These are phyloP conservation scores for Lycodopsis pacificus DNA, from an alignment of 2,797 vertebrate species.

Conservation along the genomic window DNA sequence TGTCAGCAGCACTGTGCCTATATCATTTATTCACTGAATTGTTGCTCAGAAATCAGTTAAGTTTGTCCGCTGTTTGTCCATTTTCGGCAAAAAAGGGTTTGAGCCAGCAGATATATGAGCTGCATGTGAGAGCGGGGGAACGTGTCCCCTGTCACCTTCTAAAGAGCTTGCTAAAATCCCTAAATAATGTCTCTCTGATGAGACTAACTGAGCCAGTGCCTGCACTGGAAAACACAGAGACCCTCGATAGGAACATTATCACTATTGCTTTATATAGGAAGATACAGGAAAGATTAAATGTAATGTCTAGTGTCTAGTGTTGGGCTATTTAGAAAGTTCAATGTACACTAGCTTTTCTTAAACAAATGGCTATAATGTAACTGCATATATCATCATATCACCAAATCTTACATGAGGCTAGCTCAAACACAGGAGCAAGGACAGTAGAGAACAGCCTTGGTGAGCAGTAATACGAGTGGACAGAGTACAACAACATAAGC, in stretches of 20 bases:
- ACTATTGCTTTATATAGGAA: conserved; percentile 13
- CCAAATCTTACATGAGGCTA: conserved; percentile 10
- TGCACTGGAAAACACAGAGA: conserved; percentile 48
- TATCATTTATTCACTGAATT: conserved; percentile 22
- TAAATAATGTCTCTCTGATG: conserved; percentile 57
- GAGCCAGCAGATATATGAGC: conserved; percentile 63
- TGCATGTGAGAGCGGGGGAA: conserved; percentile 40
- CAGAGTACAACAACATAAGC: conserved; percentile 51
- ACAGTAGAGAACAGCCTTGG: conserved; percentile 14
- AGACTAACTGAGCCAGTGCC: conserved; percentile 38
- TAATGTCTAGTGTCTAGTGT: conserved; percentile 11
- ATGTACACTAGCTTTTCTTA: background rate
- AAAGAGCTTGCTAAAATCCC: conserved; percentile 62
- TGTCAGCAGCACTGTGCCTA: background rate
- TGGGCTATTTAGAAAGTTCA: conserved; percentile 19
- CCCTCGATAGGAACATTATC: conserved; percentile 51
- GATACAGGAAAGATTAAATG: conserved; percentile 34
- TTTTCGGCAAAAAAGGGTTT: conserved; percentile 35
- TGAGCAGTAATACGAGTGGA: conserved; percentile 61
- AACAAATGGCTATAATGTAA: conserved; percentile 5
- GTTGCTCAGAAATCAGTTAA: conserved; percentile 53
- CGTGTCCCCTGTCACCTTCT: conserved; percentile 62
- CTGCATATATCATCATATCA: background rate
- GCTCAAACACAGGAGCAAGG: conserved; percentile 30
- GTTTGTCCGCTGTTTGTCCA: conserved; percentile 39